phyloP scores from a whole-genome alignment of 2,888 invertebrate genomes.

The Isotomurus palustris region DNA sequence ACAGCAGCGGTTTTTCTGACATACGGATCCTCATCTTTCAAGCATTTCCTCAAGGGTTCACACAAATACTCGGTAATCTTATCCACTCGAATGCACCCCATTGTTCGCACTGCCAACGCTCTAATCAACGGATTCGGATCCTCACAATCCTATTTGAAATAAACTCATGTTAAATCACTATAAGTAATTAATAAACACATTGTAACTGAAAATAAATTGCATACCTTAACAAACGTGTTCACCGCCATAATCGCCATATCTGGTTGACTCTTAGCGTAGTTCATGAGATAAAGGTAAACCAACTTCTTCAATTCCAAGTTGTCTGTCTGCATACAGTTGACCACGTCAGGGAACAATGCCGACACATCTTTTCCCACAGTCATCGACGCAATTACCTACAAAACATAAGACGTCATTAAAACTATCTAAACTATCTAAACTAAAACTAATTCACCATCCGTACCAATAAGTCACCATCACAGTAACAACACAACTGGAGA shows the following conservation, averaged over 20 bases:
- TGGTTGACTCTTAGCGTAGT: slow-evolving; percentile 99
- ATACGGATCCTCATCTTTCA: slow-evolving; percentile 95
- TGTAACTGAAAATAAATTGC: neutral
- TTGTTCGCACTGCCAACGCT: slow-evolving; percentile 95
- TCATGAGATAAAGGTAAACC: slow-evolving; percentile 98
- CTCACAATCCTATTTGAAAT: slow-evolving; percentile 98
- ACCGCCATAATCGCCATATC: slow-evolving; percentile 99
- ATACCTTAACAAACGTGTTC: slow-evolving; percentile 98
- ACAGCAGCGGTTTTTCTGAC: slow-evolving; percentile 98
- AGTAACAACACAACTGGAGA: too few relatives aligned
- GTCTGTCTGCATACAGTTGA: slow-evolving; percentile 99
- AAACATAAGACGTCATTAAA: slow-evolving; percentile 31
- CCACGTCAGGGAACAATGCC: slow-evolving; percentile 97
- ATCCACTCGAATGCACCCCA: slow-evolving; percentile 99
- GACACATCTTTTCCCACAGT: slow-evolving; percentile 99
- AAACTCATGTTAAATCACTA: slow-evolving; percentile 1
- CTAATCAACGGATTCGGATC: slow-evolving; percentile 98
- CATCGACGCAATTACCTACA: slow-evolving; percentile 97
- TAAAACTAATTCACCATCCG: neutral
- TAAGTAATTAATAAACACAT: neutral
- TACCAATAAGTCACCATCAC: neutral
- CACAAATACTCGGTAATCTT: slow-evolving; percentile 99
- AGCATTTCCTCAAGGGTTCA: slow-evolving; percentile 90
- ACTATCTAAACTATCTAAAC: neutral
- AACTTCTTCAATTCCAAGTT: slow-evolving; percentile 97